phyloP scores from a whole-genome alignment of 2,888 invertebrate species.

The Thyatira batis region DNA sequence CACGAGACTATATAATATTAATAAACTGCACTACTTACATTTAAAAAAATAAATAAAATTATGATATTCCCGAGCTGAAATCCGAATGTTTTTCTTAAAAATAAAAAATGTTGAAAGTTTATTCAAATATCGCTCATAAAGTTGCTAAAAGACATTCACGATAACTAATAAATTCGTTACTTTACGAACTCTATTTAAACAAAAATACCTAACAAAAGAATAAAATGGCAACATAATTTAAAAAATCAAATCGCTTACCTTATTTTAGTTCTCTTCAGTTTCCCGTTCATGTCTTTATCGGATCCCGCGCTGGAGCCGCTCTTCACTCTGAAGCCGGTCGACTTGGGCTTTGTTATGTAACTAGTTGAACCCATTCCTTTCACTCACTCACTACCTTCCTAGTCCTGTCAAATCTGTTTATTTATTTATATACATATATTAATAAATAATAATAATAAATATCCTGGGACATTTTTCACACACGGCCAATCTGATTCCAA shows the following conservation, averaged over 20 bases:
- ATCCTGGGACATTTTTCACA: too few species aligned
- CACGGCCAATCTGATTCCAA: too few species aligned
- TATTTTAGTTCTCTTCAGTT: slow-evolving; percentile 67
- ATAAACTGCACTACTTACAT: neutral
- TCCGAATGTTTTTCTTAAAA: too few species aligned
- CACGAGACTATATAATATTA: neutral
- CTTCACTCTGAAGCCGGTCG: slow-evolving; percentile 61
- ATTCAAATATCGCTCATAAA: too few species aligned
- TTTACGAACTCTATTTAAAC: too few species aligned
- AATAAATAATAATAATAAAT: too few species aligned
- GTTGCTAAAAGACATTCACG: too few species aligned
- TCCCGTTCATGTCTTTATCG: slow-evolving; percentile 75
- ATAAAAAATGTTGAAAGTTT: too few species aligned
- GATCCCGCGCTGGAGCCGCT: slow-evolving; percentile 73
- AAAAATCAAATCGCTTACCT: slow-evolving; percentile 44
- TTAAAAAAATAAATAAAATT: neutral
- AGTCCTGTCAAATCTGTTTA: too few species aligned
- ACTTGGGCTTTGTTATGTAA: slow-evolving; percentile 69
- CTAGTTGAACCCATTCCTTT: slow-evolving; percentile 73
- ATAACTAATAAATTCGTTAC: too few species aligned
- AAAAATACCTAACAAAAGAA: neutral
- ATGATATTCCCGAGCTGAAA: too few species aligned
- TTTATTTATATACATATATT: too few species aligned
- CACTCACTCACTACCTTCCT: slow-evolving; percentile 24
- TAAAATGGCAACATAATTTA: neutral